These are phyloP conservation scores for Antedon mediterranea DNA, from an alignment of 53 echinoderm and acorn worm species.

Conservation along the genomic window DNA sequence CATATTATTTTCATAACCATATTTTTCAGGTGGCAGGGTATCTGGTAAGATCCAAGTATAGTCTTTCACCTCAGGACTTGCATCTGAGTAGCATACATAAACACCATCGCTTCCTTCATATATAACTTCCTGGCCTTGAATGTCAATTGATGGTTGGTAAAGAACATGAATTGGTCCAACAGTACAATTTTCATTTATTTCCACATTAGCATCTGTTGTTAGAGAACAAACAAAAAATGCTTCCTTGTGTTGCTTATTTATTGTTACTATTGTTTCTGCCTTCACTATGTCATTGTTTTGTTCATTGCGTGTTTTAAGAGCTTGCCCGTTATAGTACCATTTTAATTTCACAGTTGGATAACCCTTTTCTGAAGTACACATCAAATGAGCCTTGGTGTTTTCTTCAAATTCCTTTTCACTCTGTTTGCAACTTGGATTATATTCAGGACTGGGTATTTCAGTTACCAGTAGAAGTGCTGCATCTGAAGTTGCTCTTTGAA, in stretches of 20 bases:
- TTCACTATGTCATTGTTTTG: background rate
- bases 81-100: background rate
- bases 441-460: background rate
- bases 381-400: background rate
- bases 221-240: background rate
- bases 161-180: background rate
- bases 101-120: background rate
- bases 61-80: background rate
- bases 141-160: background rate
- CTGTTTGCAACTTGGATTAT: background rate
- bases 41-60: background rate
- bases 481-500: background rate
- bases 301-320: no score
- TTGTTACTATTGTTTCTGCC: background rate
- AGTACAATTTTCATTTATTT: background rate
- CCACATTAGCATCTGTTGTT: background rate
- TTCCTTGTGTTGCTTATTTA: background rate
- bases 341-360: background rate
- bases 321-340: background rate
- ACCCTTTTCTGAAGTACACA: background rate
- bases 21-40: background rate
- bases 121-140: background rate
- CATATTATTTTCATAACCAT: background rate
- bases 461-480: background rate
- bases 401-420: background rate